Evolutionary conservation across 2,888 invertebrate genomes (phyloP).

Genomic region (Lacanobia wlatinum): DNA sequence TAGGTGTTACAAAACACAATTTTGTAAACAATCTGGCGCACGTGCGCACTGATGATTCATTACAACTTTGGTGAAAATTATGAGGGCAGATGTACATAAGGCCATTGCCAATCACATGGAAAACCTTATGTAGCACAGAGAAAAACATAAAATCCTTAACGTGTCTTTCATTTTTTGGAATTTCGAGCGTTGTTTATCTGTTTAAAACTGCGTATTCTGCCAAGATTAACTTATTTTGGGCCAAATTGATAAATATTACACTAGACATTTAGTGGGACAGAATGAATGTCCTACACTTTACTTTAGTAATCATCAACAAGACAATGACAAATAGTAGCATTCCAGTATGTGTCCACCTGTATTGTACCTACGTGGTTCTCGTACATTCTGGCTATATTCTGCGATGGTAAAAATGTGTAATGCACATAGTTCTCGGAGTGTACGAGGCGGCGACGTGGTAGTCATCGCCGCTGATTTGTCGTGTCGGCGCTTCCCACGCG

Average conservation of each 20-base stretch:
- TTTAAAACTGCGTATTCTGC: conserved; percentile 13
- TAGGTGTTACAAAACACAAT: conserved; percentile 82
- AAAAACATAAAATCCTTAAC: not conserved
- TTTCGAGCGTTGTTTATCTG: conserved; percentile 1
- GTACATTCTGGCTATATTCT: conserved; percentile 34
- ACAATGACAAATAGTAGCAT: conserved; percentile 39
- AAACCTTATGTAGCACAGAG: not conserved
- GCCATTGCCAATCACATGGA: conserved; percentile 64
- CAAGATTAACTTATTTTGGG: conserved; percentile 29
- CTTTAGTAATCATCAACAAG: conserved; percentile 22
- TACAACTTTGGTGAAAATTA: conserved; percentile 74
- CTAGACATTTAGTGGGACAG: conserved; percentile 14
- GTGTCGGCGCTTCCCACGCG: conserved; percentile 77
- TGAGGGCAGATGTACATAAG: conserved; percentile 72
- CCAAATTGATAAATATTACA: conserved; percentile 17
- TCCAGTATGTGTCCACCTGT: conserved; percentile 9
- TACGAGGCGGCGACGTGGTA: conserved; percentile 62
- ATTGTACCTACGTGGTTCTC: conserved; percentile 22
- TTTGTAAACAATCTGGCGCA: conserved; percentile 86
- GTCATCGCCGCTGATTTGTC: conserved; percentile 75
- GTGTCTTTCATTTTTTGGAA: not conserved
- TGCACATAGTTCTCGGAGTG: conserved; percentile 53
- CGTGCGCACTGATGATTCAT: conserved; percentile 80
- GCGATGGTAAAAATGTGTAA: conserved; percentile 56
- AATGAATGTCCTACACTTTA: conserved; percentile 21